A percentile compares a stretch with the other conserved stretches of the same genome.
phyloP scores from a whole-genome alignment of 1,140 invertebrate species.

The Hycleus phaleratus region DNA sequence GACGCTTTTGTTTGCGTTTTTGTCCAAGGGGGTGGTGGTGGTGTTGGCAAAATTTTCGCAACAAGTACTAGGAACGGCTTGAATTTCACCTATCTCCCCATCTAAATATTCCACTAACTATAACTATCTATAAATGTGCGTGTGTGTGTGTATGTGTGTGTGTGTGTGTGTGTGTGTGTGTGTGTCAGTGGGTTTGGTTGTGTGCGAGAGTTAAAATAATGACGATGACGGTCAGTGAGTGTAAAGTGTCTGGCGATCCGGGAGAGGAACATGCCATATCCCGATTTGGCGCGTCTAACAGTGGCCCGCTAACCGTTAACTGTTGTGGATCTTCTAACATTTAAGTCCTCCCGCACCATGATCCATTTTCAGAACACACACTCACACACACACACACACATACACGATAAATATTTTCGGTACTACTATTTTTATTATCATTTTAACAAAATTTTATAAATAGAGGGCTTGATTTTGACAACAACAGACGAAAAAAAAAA shows the following conservation, averaged over 20 bases:
- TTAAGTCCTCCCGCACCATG: conserved; percentile 6
- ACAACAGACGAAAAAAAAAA: too few relatives aligned
- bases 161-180: background rate
- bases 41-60: background rate
- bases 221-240: conserved; percentile 24
- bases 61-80: background rate
- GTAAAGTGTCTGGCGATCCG: conserved; percentile 25
- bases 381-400: too few relatives aligned
- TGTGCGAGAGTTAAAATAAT: conserved; percentile 1
- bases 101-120: too few relatives aligned
- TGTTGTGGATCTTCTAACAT: background rate
- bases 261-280: conserved; percentile 31
- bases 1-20: too few relatives aligned
- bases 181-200: background rate
- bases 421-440: too few relatives aligned
- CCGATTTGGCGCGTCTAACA: conserved; percentile 33
- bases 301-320: conserved; percentile 7
- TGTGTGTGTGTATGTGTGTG: background rate
- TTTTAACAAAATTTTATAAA: too few relatives aligned
- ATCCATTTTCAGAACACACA: too few relatives aligned
- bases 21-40: too few relatives aligned
- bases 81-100: too few relatives aligned
- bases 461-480: too few relatives aligned
- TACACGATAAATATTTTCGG: too few relatives aligned
- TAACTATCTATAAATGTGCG: background rate